Percentiles rank a stretch among this genome's conserved stretches.
phyloP scores from a whole-genome alignment of 2,797 vertebrate species.

The Hybognathus amarus region DNA sequence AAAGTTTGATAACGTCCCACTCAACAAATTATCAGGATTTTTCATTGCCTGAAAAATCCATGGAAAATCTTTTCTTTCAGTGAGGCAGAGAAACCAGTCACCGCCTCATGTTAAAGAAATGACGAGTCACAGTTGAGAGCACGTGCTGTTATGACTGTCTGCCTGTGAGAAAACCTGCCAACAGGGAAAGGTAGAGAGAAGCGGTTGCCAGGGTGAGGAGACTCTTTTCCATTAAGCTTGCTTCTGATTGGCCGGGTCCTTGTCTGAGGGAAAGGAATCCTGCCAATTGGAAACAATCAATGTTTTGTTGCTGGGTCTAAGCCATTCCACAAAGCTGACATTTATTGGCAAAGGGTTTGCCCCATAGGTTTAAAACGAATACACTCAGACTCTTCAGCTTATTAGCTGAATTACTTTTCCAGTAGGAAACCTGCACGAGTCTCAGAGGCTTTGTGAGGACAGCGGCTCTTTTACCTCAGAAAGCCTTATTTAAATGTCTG shows the following conservation, averaged over 20 bases:
- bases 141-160: slow-evolving; percentile 66
- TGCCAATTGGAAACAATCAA: slow-evolving; percentile 81
- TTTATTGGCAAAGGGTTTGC: slow-evolving; percentile 67
- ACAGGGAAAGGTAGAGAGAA: slow-evolving; percentile 69
- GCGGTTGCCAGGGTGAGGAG: slow-evolving; percentile 75
- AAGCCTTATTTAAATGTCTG: background rate
- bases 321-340: slow-evolving; percentile 70
- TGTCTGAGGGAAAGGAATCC: slow-evolving; percentile 69
- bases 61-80: slow-evolving; percentile 1
- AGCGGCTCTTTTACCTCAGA: background rate
- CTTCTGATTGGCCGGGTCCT: slow-evolving; percentile 71
- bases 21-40: slow-evolving; percentile 1
- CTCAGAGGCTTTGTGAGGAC: background rate
- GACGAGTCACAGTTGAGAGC: slow-evolving; percentile 57
- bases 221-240: slow-evolving; percentile 65
- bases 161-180: slow-evolving; percentile 64
- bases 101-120: slow-evolving; percentile 53
- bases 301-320: slow-evolving; percentile 80
- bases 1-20: background rate
- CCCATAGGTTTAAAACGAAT: slow-evolving; percentile 66
- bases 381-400: slow-evolving; percentile 32
- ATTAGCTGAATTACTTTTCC: slow-evolving; percentile 12
- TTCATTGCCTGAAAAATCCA: background rate
- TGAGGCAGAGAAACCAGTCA: slow-evolving; percentile 13
- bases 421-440: background rate